Base-by-base conservation (phyloP, 2,113 vertebrate genomes). In the Etia nguti region DNA sequence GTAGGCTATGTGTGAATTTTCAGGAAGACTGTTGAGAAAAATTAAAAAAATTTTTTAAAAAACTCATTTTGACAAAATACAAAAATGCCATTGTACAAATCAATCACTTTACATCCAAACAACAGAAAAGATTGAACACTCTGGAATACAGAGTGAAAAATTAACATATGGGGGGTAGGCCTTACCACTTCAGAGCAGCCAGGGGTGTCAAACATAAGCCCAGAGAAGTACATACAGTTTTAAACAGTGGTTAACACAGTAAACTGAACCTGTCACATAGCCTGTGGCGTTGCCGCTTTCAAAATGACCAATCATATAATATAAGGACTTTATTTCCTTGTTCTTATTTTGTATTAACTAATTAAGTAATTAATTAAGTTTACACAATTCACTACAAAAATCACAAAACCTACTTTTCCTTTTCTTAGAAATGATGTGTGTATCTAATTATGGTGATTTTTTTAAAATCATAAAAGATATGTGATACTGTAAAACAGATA, bases 21-120 rank as follows among this genome's bases (percentile, higher is more conserved):
- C 29, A 60, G 57, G 1, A 5, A 60, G 16, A 62, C 59, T 36
- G 18, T 62, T 36, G 34, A 36, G 34, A 36, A 3, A 62, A 20
- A 56, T n/a, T 22, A 0, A 1, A 54, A 54, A n/a, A 22, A n/a
- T n/a, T n/a, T n/a, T n/a, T 54, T 12, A 5, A 6, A 54, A 5
- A 54, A 18, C 57, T 62, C 59, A 11, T 20, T 34, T 62, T 62
- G 29, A 4, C 16, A 34, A 62, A 62, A 34, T 34, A 18, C 16
- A 62, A 62, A 34, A 62, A 34, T 68, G 62, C 6, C 6, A 38
- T 38, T 68, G 34, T 68, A 68, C 20, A 0, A 68, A 22, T 68
- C 4, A 2, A 38, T 22, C 34, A 65, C 20, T n/a, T 3, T 65
- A 65, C 34, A 65, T 65, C 18, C 60, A 65, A 38, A 62, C 16